A percentile compares a stretch with the other conserved stretches of the same genome.
Conservation (phyloP, 1,140 invertebrate genomes). For the Dreissena rostriformis region DNA sequence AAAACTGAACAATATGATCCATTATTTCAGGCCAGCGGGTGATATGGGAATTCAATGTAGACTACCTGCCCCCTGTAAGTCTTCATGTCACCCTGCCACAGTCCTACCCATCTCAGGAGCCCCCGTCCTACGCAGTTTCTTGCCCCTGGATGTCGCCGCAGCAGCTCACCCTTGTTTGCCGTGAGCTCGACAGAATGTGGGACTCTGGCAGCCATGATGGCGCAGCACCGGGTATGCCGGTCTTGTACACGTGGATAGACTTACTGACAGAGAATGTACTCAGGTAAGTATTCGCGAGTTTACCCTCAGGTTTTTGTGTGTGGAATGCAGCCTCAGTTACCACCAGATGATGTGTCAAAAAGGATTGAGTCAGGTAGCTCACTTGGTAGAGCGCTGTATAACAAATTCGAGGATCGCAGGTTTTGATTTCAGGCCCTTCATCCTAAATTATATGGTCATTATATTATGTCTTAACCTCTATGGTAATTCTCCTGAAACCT, state of each 20-base stretch:
- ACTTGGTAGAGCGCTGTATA: no score
- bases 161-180: conserved; percentile 60
- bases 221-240: conserved; percentile 53
- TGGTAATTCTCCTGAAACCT: no score
- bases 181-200: conserved; percentile 65
- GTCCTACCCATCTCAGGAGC: conserved; percentile 62
- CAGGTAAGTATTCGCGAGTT: conserved; percentile 44
- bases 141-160: conserved; percentile 64
- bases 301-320: no score
- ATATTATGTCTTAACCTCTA: no score
- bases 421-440: no score
- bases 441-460: no score
- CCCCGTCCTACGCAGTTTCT: conserved; percentile 63
- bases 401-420: no score
- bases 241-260: conserved; percentile 71
- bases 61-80: conserved; percentile 64
- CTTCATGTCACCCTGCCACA: conserved; percentile 66
- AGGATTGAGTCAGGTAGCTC: no score
- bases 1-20: neutral
- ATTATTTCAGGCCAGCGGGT: conserved; percentile 63
- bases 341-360: no score
- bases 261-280: conserved; percentile 69
- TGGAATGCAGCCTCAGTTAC: no score
- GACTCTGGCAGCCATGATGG: conserved; percentile 26
- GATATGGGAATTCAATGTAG: conserved; percentile 60